Evolutionary conservation across 1,140 invertebrate genomes (phyloP).

Genomic region (Pogonus chalceus): DNA sequence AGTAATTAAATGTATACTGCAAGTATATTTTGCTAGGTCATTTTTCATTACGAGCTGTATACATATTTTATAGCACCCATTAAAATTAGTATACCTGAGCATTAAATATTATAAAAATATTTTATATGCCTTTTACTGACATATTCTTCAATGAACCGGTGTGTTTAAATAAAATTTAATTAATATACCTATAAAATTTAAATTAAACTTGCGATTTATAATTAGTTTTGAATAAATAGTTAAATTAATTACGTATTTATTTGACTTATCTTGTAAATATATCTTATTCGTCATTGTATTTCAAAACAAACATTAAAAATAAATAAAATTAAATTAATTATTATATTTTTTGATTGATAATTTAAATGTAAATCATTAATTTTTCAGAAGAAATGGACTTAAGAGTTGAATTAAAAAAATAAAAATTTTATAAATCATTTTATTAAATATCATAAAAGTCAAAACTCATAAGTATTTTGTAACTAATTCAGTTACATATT

Average conservation of each 20-base stretch:
- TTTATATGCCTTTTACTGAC: neutral
- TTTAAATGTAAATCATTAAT: no score
- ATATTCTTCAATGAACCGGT: neutral
- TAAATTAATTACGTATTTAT: neutral
- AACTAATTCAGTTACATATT: no score
- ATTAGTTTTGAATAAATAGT: neutral
- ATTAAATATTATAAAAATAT: neutral
- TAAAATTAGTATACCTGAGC: neutral
- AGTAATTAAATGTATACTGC: neutral
- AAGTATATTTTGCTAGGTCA: no score
- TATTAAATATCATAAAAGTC: no score
- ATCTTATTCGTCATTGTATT: no score
- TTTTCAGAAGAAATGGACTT: no score
- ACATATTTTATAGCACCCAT: neutral
- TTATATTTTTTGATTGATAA: no score
- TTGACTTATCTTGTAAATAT: neutral
- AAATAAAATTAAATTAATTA: no score
- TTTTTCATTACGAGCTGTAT: neutral
- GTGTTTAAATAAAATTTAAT: neutral
- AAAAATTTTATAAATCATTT: no score
- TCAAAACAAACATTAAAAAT: no score
- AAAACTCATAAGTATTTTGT: no score
- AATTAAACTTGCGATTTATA: neutral
- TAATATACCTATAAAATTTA: neutral
- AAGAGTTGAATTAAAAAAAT: no score